Evolutionary conservation across 2,888 invertebrate genomes (phyloP), one percentile per base, ranked within the genome.

Genomic region (Amaurobius ferox): DNA sequence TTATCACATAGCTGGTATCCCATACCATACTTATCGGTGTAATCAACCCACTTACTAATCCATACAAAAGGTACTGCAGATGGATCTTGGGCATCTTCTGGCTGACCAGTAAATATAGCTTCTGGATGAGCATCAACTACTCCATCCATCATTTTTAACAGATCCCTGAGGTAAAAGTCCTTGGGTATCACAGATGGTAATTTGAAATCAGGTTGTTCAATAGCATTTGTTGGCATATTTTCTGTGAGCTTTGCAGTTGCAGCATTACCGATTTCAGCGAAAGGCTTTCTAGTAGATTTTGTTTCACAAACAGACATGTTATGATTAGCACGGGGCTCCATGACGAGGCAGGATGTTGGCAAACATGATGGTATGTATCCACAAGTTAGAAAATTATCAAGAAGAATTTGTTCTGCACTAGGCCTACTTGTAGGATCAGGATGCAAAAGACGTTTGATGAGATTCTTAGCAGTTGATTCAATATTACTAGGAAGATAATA

Each of bases 1-100:
- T 99, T 98, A 92, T 99, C 99, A 91, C 97, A 98, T 61, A 99
- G 93, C 92, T 99, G 98, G 93, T 99, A 99, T 0, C 99, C 99
- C 91, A 99, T 97, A 23, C 99, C 99, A 91, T 99, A 99, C 92
- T 99, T 99, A 93, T 99, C 99, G 35, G 98, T 98, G 92, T 99
- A 99, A 93, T 99, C 99, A 16, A 99, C 99, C 99, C 99, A 99
- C 92, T 99, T 99, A 90, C 97, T 96, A 88, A 99, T 95, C 99
- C 99, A 99, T 89, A 98, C 95, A 78, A 99, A 94, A 0, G 99
- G 99, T 90, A 97, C 96, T 0, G 97, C 95, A 7, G 96, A 97
- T 1, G 99, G 99, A 93, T 99, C 98, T 88, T 97, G 95, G 91
- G 96, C 94, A 90, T 98, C 98, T 91, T 98, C 98, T 90, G 94